Evolutionary conservation across 2,113 vertebrate genomes (phyloP), one percentile per base, ranked within the genome.

Genomic region (Neolamprologus brichardi): DNA sequence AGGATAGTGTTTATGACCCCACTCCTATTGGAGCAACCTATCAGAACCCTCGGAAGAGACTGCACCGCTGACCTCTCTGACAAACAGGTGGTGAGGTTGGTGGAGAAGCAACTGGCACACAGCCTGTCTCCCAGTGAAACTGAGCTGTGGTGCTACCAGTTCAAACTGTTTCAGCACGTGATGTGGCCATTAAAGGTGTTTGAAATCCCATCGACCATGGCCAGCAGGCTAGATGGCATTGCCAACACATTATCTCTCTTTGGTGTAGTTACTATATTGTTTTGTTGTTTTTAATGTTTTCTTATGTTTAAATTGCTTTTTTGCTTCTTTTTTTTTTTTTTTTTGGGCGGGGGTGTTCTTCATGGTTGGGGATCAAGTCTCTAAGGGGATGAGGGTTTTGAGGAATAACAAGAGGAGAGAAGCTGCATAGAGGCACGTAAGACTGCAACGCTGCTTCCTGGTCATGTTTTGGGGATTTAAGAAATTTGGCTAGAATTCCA

Each of bases 391-490:
- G 54, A 10, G 58, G 30, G 17, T 34, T 62, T 34, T n/a, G 30
- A n/a, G 58, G 30, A 62, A n/a, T 34, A 5, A 34, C 30, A 64
- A 34, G 60, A 64, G 10, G 60, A 64, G 17, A 12, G 60, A 37
- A 64, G 60, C 30, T 64, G 30, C 60, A 37, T 11, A 37, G 10
- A 64, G 32, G 60, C 32, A 5, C 0, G 6, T 64, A 64, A 64
- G 64, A 70, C 37, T 70, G n/a, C 64, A 41, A 70, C 7, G n/a
- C 12, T 41, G 64, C 34, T 41, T 41, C 64, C 11, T 70, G 64
- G n/a, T 70, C n/a, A 70, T 41, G 12, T 70, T 41, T 41, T 41
- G 34, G 64, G 34, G 34, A 41, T 70, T 70, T 64, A 23, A 41
- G 1, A 23, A 15, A 41, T 70, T 70, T 70, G n/a, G n/a, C 64